Evolutionary conservation across 2,113 vertebrate genomes (phyloP).

Genomic region (Lasiurus cinereus): DNA sequence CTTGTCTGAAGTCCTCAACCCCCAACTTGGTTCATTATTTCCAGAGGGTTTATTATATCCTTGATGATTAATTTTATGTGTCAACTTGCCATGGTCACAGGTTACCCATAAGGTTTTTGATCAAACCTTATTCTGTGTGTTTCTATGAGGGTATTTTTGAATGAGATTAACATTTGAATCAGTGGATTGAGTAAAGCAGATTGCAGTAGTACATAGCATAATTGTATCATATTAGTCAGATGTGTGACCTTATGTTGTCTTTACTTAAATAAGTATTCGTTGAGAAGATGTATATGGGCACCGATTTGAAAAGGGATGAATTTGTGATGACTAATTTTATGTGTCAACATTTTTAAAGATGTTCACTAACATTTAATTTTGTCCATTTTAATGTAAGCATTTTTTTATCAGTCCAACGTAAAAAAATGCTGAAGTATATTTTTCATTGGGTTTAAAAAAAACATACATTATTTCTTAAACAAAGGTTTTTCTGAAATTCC

Average conservation of each 20-base stretch:
- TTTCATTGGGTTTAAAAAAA: neutral
- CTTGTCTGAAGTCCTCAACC: neutral
- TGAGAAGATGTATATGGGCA: neutral
- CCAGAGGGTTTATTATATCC: neutral
- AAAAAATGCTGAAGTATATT: conserved; percentile 16
- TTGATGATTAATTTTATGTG: neutral
- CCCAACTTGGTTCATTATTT: neutral
- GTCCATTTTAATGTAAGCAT: neutral
- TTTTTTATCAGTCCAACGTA: neutral
- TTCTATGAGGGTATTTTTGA: neutral
- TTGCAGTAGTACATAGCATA: neutral
- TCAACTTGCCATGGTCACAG: neutral
- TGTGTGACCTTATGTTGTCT: neutral
- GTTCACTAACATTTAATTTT: neutral
- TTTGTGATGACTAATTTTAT: neutral
- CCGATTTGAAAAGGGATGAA: neutral
- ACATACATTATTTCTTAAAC: neutral
- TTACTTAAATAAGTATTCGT: neutral
- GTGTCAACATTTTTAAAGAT: neutral
- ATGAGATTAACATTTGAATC: neutral
- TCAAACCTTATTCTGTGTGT: neutral
- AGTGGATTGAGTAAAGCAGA: neutral
- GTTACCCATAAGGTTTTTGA: neutral
- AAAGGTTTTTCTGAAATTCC: neutral
- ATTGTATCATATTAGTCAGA: neutral